Percentiles rank a stretch among this genome's conserved stretches.
These are phyloP conservation scores for Calliscelio sp. DNA, from an alignment of 2,888 invertebrate genomes.

Conservation along the genomic window DNA sequence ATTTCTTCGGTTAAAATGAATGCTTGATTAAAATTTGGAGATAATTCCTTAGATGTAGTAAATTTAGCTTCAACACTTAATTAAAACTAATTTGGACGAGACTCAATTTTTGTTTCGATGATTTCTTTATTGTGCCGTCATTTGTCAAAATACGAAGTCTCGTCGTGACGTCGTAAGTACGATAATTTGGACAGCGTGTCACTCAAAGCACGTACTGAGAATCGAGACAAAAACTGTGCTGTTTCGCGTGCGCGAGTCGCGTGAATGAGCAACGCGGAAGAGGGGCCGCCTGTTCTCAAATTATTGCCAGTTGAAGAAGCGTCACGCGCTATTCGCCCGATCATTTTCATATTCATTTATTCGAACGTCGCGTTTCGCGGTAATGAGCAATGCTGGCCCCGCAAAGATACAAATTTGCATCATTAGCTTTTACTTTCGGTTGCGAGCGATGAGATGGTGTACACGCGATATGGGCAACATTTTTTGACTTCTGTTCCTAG, in stretches of 20 bases:
- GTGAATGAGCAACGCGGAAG: slow-evolving; percentile 44
- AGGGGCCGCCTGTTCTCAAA: slow-evolving; percentile 45
- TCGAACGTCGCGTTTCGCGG: slow-evolving; percentile 35
- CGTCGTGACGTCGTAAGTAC: slow-evolving; percentile 23
- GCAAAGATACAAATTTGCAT: slow-evolving; percentile 23
- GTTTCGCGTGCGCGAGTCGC: slow-evolving; percentile 50
- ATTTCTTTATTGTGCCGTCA: slow-evolving; percentile 29
- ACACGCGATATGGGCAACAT: slow-evolving; percentile 22
- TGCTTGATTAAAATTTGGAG: too few species aligned
- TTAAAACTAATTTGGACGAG: too few species aligned
- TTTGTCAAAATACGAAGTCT: slow-evolving; percentile 5
- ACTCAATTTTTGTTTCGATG: slow-evolving; percentile 8
- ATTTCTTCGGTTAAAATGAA: too few species aligned
- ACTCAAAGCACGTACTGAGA: slow-evolving; percentile 24
- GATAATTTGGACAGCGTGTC: slow-evolving; percentile 28
- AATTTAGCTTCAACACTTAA: too few species aligned
- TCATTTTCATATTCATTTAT: slow-evolving; percentile 60
- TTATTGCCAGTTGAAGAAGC: slow-evolving; percentile 54
- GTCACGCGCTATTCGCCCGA: slow-evolving; percentile 40
- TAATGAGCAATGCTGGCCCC: slow-evolving; percentile 40
- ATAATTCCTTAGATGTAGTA: too few species aligned
- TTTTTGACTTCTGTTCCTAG: slow-evolving; percentile 3
- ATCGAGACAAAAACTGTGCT: slow-evolving; percentile 14
- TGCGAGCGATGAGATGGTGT: background rate
- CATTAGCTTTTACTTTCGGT: slow-evolving; percentile 56